Conservation (phyloP, 23 tunicate species). For the Ascidia mentula region DNA sequence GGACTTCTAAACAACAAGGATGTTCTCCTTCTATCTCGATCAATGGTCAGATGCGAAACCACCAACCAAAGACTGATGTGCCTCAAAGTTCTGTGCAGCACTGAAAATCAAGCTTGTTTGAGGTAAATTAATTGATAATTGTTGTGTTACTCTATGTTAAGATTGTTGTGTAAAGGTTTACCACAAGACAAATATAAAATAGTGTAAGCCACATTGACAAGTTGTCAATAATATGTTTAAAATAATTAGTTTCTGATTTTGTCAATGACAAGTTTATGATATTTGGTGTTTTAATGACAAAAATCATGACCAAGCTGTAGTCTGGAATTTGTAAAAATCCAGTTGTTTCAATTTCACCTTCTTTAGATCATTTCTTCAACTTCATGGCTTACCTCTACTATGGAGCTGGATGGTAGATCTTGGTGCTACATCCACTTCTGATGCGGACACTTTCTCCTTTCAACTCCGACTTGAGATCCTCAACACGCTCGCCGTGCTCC, state of each 20-base stretch:
- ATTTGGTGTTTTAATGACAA: too few relatives aligned
- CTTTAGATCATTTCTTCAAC: slow-evolving; percentile 62
- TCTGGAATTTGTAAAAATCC: background rate
- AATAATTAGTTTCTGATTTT: background rate
- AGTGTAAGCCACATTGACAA: too few relatives aligned
- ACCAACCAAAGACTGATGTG: slow-evolving; percentile 57
- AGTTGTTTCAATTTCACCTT: background rate
- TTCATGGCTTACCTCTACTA: slow-evolving; percentile 73
- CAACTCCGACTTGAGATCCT: slow-evolving; percentile 51
- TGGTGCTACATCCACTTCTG: background rate
- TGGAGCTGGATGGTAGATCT: slow-evolving; percentile 99
- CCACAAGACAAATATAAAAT: too few relatives aligned
- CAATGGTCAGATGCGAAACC: slow-evolving; percentile 83
- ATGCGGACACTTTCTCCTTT: slow-evolving; percentile 5
- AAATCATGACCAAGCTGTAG: too few relatives aligned
- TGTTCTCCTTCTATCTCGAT: slow-evolving; percentile 67
- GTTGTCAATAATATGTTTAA: too few relatives aligned
- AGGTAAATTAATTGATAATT: too few relatives aligned
- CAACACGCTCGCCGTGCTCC: slow-evolving; percentile 57
- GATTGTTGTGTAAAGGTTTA: too few relatives aligned
- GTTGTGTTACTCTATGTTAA: too few relatives aligned
- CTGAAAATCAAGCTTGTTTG: slow-evolving; percentile 59
- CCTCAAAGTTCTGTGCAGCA: slow-evolving; percentile 55
- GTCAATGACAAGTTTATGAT: too few relatives aligned
- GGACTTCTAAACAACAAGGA: slow-evolving; percentile 75